Evolutionary conservation across 2,888 invertebrate genomes (phyloP).

Genomic region (Heteromurus nitidus): DNA sequence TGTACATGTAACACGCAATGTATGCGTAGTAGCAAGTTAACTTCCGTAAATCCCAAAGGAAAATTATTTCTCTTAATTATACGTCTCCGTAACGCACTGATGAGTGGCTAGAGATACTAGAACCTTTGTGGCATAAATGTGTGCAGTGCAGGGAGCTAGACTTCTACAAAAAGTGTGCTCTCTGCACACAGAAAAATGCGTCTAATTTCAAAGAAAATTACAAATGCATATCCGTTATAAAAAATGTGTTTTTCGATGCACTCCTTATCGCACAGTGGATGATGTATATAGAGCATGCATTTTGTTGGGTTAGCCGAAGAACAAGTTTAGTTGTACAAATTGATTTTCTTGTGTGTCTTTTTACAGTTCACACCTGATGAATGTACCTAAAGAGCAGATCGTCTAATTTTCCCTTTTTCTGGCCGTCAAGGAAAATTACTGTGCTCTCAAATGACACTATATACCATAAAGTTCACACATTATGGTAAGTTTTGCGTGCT

Average conservation of each 20-base stretch:
- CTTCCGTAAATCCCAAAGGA: constrained; percentile 14
- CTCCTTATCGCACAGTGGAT: too few relatives aligned
- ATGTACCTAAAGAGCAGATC: not conserved
- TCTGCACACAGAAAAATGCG: too few relatives aligned
- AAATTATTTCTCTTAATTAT: constrained; percentile 4
- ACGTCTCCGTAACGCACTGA: constrained; percentile 11
- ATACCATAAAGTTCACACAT: too few relatives aligned
- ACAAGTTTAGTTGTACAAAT: too few relatives aligned
- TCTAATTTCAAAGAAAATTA: not conserved
- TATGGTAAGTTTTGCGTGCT: too few relatives aligned
- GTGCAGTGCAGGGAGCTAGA: too few relatives aligned
- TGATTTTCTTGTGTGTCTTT: constrained; percentile 8
- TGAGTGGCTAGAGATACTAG: constrained; percentile 9
- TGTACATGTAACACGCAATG: constrained; percentile 12
- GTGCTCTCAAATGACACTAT: too few relatives aligned
- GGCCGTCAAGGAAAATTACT: not conserved
- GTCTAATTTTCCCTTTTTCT: not conserved
- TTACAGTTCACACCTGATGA: constrained; percentile 24
- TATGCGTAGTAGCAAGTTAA: not conserved
- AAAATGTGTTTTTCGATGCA: too few relatives aligned
- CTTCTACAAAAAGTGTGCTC: too few relatives aligned
- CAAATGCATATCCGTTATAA: not conserved
- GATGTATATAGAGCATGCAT: not conserved
- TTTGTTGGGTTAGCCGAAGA: too few relatives aligned
- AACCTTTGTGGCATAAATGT: too few relatives aligned